Percentiles rank a stretch among this genome's conserved stretches.
phyloP scores from a whole-genome alignment of 2,113 vertebrate species.

The Daphoenositta chrysoptera region DNA sequence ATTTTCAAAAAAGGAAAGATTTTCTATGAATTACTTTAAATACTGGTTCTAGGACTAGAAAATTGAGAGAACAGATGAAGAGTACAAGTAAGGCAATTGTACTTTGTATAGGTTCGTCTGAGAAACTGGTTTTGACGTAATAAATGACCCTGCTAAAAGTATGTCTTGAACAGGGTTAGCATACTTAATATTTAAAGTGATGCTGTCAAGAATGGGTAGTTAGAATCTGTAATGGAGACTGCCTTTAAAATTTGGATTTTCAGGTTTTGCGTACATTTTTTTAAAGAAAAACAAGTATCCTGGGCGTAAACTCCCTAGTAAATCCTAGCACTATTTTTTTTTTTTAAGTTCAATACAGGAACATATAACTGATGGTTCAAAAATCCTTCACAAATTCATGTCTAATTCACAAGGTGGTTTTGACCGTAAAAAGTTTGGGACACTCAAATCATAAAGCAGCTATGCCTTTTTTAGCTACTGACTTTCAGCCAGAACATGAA shows the following conservation, averaged over 20 bases:
- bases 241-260: neutral
- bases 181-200: constrained; percentile 1
- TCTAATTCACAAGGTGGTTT: neutral
- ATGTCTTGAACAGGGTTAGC: neutral
- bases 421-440: neutral
- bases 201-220: neutral
- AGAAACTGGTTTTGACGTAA: neutral
- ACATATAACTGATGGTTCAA: neutral
- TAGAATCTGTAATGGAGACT: neutral
- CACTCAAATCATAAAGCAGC: neutral
- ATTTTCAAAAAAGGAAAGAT: neutral
- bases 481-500: neutral
- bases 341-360: neutral
- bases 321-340: neutral
- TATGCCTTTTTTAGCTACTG: neutral
- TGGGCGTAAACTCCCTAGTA: neutral
- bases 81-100: neutral
- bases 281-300: neutral
- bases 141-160: neutral
- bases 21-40: neutral
- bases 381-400: neutral
- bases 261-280: neutral
- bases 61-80: neutral
- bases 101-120: neutral
- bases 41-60: neutral